Evolutionary conservation across 1,140 invertebrate genomes (phyloP).

Genomic region (Drosophila pseudoananassae): DNA sequence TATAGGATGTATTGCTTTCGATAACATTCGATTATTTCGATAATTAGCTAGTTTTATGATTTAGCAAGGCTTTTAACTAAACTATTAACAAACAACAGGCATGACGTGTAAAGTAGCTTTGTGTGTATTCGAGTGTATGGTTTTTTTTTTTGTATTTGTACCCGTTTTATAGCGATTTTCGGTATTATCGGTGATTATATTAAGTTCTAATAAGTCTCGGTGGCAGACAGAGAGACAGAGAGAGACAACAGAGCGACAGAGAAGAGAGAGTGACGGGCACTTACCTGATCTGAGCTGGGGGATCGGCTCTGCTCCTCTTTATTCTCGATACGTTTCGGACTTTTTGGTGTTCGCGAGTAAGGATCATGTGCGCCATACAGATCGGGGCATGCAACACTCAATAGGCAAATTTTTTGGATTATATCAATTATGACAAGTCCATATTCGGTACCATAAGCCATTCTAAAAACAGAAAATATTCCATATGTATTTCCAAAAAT

Average conservation of each 20-base stretch:
- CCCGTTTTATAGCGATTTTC: constrained; percentile 6
- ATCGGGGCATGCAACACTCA: constrained; percentile 93
- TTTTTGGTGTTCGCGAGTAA: constrained; percentile 93
- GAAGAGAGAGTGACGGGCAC: constrained; percentile 52
- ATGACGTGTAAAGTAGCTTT: background rate
- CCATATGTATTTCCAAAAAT: constrained; percentile 67
- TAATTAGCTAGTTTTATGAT: background rate
- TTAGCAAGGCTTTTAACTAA: background rate
- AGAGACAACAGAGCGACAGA: constrained; percentile 25
- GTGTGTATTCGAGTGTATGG: background rate
- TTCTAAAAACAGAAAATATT: constrained; percentile 86
- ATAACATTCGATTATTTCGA: background rate
- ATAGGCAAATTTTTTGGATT: constrained; percentile 94
- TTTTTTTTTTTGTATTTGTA: constrained; percentile 9
- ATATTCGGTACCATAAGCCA: constrained; percentile 98
- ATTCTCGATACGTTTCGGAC: constrained; percentile 89
- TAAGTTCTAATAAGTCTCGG: constrained; percentile 17
- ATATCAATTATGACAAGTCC: constrained; percentile 97
- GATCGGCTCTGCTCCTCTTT: constrained; percentile 91
- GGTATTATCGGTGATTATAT: constrained; percentile 15
- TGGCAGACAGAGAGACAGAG: constrained; percentile 33
- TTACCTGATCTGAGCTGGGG: constrained; percentile 96
- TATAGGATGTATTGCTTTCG: background rate
- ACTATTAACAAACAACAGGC: constrained; percentile 4
- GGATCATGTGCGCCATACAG: constrained; percentile 95